Conservation (phyloP, 2,113 vertebrate species). For the Chaetops frenatus region DNA sequence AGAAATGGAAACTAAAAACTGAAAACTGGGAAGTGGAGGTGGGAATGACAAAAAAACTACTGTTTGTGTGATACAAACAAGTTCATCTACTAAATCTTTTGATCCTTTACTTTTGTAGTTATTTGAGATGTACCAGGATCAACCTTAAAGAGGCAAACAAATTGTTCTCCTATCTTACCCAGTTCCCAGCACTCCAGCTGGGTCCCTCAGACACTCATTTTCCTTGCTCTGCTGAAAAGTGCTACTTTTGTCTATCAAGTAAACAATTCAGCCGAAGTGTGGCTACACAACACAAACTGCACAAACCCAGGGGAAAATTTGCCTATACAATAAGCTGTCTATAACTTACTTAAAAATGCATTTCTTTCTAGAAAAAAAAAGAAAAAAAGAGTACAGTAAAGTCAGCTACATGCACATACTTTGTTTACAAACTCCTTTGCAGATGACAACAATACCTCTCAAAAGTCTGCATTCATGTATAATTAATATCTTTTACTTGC, state of each 20-base stretch:
- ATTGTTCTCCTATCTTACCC: neutral
- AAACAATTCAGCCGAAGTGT: neutral
- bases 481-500: neutral
- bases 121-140: neutral
- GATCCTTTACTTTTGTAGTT: neutral
- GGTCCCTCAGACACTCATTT: neutral
- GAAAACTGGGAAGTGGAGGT: neutral
- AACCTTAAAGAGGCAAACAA: neutral
- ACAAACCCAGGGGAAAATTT: neutral
- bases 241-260: neutral
- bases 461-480: neutral
- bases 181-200: neutral
- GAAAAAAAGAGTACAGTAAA: neutral
- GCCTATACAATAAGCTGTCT: neutral
- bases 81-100: neutral
- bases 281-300: neutral
- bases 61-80: neutral
- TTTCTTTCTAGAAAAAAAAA: neutral
- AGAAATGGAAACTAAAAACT: neutral
- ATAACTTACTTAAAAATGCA: neutral
- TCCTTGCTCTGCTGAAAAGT: neutral
- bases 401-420: neutral
- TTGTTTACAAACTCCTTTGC: neutral
- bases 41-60: neutral
- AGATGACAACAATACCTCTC: neutral